Evolutionary conservation across 2,888 invertebrate genomes (phyloP), one percentile per base, ranked within the genome.

Genomic region (Eupithecia abbreviata): DNA sequence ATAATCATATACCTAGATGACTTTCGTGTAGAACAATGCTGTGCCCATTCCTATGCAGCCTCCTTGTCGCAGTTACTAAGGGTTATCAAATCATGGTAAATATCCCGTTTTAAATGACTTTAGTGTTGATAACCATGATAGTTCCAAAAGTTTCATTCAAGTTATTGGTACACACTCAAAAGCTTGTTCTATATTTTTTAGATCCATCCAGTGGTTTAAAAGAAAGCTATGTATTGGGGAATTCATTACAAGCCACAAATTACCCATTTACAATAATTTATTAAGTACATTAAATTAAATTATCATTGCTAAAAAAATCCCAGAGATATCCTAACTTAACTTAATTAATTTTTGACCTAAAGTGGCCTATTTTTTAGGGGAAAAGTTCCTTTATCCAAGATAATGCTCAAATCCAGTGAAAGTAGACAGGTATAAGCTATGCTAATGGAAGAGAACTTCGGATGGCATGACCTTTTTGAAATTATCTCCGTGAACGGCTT

Each of bases 401-500:
- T 2, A 15, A 15, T 75, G 58, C 73, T 71, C 18, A 67, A 71
- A 73, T 73, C 68, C 68, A 55, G 71, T 75, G 42, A 66, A 77
- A 73, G 71, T 75, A 66, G 74, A 75, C 74, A 75, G n/a, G 77
- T 62, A 58, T 73, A 75, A 71, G 73, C 67, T 47, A 55, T 65
- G 72, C 55, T 76, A 78, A 78, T 78, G 76, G 73, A 74, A 66
- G 47, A 51, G 71, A 76, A 67, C 65, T 76, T 73, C 65, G 55
- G 55, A 71, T 65, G 65, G 65, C 42, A 49, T 62, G 72, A 76
- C 78, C 78, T 78, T 78, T 75, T 69, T 76, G 75, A 78, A 74
- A 74, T 78, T 78, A 78, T 74, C 76, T 74, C 62, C 69, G 45
- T 66, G 73, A 78, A 76, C 74, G 71, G 68, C 69, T 73, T 69